Base-by-base conservation (phyloP, 2,797 vertebrate genomes). In the Stomatorhinus walkeri region DNA sequence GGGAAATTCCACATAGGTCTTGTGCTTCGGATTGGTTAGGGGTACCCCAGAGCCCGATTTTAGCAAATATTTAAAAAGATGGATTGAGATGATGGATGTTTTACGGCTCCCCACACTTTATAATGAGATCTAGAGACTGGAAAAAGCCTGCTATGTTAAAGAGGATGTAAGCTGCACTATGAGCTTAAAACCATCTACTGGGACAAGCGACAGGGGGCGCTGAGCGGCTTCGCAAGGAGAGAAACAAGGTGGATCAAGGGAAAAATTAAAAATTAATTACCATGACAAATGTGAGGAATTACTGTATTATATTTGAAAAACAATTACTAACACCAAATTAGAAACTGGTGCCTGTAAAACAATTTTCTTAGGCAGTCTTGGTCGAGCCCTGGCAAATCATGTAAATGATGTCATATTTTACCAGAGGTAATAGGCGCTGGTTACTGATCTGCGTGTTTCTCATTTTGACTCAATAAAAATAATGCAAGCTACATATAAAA, bases 131-230 rank as follows among this genome's bases (percentile, higher is more conserved):
- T 79, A 7, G 72, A 79, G 16, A 43, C 32, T 43, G 14, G 32
- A 8, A 79, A 79, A 40, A 43, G 14, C 72, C 36, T 6, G 36
- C 2, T 43, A 79, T 79, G 72, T 79, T 43, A n/a, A 79, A 40
- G 72, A 36, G 2, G 7, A 43, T 19, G 72, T n/a, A n/a, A 9
- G 16, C 16, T 79, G 36, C 72, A 40, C 32, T 43, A 79, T 43
- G 32, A 76, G 5, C 36, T n/a, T 79, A 79, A 81, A 46, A 81
- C 19, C 40, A n/a, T 7, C 19, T 46, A 43, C 36, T 81, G 76
- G 76, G 76, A 40, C 76, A 81, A 46, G 16, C 76, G 76, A 81
- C 76, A 81, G 76, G 85, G 51, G 85, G 85, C 85, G 85, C 85
- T 28, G n/a, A 40, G 12, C 24, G 52, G 24, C 5, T 9, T 87